Evolutionary conservation across 2,888 invertebrate species (phyloP).

Genomic region (Clitarchus hookeri): DNA sequence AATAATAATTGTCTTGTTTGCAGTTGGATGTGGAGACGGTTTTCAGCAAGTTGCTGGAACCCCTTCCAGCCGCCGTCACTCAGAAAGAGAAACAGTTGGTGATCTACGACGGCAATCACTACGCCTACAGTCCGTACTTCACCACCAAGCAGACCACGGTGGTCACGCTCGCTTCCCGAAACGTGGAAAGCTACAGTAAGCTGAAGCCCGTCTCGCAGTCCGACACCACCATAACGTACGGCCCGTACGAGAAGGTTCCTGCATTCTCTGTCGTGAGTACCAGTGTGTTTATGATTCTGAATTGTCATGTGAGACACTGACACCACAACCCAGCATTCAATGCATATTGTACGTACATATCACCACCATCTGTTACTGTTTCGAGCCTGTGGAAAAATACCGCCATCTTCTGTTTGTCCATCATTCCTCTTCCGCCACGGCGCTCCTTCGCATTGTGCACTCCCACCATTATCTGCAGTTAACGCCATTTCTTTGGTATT

Average conservation of each 20-base stretch:
- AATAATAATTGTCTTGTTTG: neutral
- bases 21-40: slow-evolving; percentile 68
- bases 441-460: no score
- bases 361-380: no score
- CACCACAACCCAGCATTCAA: no score
- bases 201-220: slow-evolving; percentile 77
- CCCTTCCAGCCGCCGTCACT: slow-evolving; percentile 85
- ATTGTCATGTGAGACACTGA: neutral
- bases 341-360: neutral
- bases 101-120: slow-evolving; percentile 81
- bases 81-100: slow-evolving; percentile 96
- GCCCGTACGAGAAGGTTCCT: slow-evolving; percentile 79
- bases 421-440: no score
- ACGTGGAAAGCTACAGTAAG: slow-evolving; percentile 81
- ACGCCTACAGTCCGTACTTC: slow-evolving; percentile 82
- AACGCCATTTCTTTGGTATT: no score
- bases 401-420: no score
- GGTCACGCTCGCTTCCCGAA: slow-evolving; percentile 75
- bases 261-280: slow-evolving; percentile 56
- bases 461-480: no score
- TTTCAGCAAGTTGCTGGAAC: slow-evolving; percentile 73
- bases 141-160: slow-evolving; percentile 81
- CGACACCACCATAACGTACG: slow-evolving; percentile 84
- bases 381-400: no score
- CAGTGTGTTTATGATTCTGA: neutral